Percentiles rank a stretch among this genome's conserved stretches.
phyloP scores from a whole-genome alignment of 92 coral and sea anemone genomes.

The Zoanthus sociatus region DNA sequence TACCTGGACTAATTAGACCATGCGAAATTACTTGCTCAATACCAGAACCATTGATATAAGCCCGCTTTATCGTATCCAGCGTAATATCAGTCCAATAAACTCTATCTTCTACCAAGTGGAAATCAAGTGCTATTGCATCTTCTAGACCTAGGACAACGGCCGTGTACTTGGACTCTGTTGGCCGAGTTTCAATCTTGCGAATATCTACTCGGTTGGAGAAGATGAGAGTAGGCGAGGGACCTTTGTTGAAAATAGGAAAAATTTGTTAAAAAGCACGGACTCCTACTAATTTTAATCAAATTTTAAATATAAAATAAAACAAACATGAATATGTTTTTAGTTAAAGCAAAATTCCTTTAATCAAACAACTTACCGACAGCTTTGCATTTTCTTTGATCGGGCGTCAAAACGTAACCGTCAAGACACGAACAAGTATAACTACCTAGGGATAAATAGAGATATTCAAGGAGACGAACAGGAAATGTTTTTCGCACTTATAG shows the following conservation, averaged over 20 bases:
- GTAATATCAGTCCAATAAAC: conserved; percentile 79
- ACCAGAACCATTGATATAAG: conserved; percentile 36
- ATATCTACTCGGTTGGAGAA: conserved; percentile 60
- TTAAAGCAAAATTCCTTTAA: background rate
- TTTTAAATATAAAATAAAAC: too few relatives aligned
- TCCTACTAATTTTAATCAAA: too few relatives aligned
- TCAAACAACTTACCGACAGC: conserved; percentile 55
- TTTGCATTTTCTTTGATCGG: conserved; percentile 62
- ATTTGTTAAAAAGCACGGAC: background rate
- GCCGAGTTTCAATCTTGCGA: conserved; percentile 42
- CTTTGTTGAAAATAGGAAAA: background rate
- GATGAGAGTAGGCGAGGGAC: conserved; percentile 49
- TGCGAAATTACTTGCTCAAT: conserved; percentile 32
- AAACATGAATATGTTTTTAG: too few relatives aligned
- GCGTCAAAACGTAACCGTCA: conserved; percentile 52
- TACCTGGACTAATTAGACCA: conserved; percentile 39
- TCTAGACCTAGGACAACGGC: conserved; percentile 54
- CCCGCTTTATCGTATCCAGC: conserved; percentile 64
- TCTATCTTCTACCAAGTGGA: conserved; percentile 65
- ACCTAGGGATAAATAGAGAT: conserved; percentile 11
- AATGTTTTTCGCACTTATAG: background rate
- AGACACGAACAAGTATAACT: conserved; percentile 60
- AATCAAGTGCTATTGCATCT: conserved; percentile 74
- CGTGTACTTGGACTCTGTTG: conserved; percentile 36
- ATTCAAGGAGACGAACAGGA: background rate